Evolutionary conservation across 2,888 invertebrate genomes (phyloP).

Genomic region (Hemaris fuciformis): DNA sequence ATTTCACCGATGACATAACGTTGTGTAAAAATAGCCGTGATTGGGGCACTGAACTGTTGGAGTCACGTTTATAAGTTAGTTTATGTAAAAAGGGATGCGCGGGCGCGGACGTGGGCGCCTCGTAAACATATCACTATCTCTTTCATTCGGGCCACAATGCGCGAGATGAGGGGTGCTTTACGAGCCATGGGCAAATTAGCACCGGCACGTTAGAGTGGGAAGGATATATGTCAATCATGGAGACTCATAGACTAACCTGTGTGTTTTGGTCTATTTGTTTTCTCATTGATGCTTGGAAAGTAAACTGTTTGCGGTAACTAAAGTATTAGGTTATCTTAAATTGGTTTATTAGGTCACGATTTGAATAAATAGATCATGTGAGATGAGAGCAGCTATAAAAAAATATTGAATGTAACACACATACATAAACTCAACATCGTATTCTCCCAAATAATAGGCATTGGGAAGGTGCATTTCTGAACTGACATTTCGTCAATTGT

Average conservation of each 20-base stretch:
- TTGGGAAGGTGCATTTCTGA: no score
- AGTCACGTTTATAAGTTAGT: neutral
- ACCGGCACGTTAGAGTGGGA: neutral
- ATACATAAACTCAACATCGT: no score
- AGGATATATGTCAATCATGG: neutral
- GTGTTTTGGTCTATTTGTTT: neutral
- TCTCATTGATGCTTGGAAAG: no score
- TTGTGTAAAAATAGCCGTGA: neutral
- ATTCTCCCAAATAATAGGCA: no score
- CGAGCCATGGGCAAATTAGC: neutral
- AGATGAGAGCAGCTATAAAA: no score
- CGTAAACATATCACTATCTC: conserved; percentile 51
- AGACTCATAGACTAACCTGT: neutral
- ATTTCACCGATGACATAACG: neutral
- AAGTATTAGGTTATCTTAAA: no score
- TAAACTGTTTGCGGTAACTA: no score
- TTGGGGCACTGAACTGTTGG: neutral
- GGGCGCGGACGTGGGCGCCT: conserved; percentile 55
- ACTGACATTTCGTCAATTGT: no score
- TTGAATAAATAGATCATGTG: no score
- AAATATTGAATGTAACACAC: no score
- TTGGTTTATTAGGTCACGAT: no score
- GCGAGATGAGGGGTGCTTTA: conserved; percentile 10
- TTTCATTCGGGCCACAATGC: conserved; percentile 25
- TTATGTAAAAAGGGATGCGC: conserved; percentile 33